Base-by-base conservation (phyloP, 2,113 vertebrate genomes). In the Psephotus haematonotus region DNA sequence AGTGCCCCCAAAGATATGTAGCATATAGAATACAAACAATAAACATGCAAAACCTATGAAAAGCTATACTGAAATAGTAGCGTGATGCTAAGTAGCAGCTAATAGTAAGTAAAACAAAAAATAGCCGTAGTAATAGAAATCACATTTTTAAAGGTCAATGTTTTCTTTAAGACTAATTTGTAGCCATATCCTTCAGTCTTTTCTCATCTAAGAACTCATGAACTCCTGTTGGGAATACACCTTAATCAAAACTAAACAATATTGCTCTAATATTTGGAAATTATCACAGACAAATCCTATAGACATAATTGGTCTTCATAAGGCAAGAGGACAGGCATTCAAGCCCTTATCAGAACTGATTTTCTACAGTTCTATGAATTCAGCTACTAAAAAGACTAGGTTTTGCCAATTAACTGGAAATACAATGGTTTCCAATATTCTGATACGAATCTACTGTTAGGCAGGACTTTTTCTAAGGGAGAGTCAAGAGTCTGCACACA, bases 321-420 rank as follows among this genome's bases (percentile, higher is more conserved):
- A 88, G 28, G 47, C 57, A 49, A 69, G 33, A 68, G 24, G 53
- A 65, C 15, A 53, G 28, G 17, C 8, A 72, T 85, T 90, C 59
- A 69, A 90, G 41, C 37, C 52, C 24, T 90, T 88, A 85, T 72
- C 75, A 74, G n/a, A 82, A 52, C 11, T 41, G 18, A 2, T 83
- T 85, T 86, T 57, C 57, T 77, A 46, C 59, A 63, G 8, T 72
- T 90, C 53, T 86, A 63, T 85, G 50, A 85, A 85, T 85, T 84
- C 62, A 76, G 68, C 35, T 88, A 67, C 83, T 90, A 63, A 86
- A 91, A 95, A 53, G 35, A 53, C 24, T 53, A 62, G 15, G 9
- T 23, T 79, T 94, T 91, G 27, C 15, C 71, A 91, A 88, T 91
- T 92, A 91, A 70, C 63, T 90, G 49, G 41, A 65, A 93, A 92